Percentiles rank a stretch among this genome's conserved stretches.
Conservation (phyloP, 1,140 invertebrate species). For the Physella acuta region DNA sequence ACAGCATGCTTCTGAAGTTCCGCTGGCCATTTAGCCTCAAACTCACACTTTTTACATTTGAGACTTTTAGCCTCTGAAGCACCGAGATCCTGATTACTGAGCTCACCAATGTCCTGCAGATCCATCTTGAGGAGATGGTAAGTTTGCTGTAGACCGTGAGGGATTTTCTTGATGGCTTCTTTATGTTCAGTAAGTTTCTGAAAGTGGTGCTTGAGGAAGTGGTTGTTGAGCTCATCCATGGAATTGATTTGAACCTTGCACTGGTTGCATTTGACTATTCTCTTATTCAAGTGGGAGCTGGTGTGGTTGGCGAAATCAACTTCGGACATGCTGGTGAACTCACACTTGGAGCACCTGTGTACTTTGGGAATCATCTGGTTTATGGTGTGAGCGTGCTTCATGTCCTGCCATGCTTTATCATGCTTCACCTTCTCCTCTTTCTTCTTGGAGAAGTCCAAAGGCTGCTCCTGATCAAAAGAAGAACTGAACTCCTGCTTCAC, state of each 20-base stretch:
- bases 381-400: conserved; percentile 7
- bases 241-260: conserved; percentile 52
- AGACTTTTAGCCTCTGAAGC: conserved; percentile 44
- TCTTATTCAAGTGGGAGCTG: conserved; percentile 50
- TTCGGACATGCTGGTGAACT: conserved; percentile 45
- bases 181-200: conserved; percentile 51
- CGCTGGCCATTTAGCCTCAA: conserved; percentile 59
- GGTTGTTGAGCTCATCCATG: conserved; percentile 52
- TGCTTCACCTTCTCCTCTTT: conserved; percentile 33
- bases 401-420: conserved; percentile 29
- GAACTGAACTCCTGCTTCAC: not conserved
- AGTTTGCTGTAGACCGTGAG: conserved; percentile 54
- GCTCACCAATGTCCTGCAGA: conserved; percentile 43
- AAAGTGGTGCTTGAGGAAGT: conserved; percentile 47
- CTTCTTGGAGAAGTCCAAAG: conserved; percentile 52
- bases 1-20: conserved; percentile 59
- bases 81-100: conserved; percentile 41
- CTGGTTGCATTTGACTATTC: conserved; percentile 54
- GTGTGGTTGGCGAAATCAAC: conserved; percentile 53
- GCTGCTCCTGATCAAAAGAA: conserved; percentile 37
- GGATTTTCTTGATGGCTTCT: conserved; percentile 53
- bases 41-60: conserved; percentile 56
- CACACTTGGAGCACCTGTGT: conserved; percentile 46
- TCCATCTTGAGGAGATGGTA: conserved; percentile 56
- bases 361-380: conserved; percentile 5